phyloP scores from a whole-genome alignment of 1,140 invertebrate species.

The Triops cancriformis region DNA sequence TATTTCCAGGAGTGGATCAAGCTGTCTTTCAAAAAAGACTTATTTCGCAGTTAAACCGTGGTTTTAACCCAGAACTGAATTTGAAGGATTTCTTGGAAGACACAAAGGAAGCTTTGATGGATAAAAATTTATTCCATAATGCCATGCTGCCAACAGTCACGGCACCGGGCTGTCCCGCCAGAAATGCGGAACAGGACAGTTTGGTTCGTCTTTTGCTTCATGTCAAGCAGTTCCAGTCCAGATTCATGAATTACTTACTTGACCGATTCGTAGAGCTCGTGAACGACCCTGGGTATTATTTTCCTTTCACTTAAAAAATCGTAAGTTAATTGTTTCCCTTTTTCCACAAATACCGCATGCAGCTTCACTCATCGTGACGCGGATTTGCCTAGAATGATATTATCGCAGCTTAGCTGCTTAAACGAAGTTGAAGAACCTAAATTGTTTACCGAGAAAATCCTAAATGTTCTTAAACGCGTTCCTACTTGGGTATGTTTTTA shows the following conservation, averaged over 20 bases:
- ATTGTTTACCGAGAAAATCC: conserved; percentile 6
- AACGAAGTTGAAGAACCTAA: conserved; percentile 2
- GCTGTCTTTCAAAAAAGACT: neutral
- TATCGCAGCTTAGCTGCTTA: conserved; percentile 22
- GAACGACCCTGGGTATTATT: conserved; percentile 2
- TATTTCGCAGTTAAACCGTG: neutral
- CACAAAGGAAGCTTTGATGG: neutral
- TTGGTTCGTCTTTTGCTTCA: conserved; percentile 25
- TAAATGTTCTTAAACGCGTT: conserved; percentile 18
- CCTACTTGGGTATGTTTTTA: neutral
- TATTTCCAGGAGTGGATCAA: neutral
- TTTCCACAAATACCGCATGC: neutral
- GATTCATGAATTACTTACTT: conserved; percentile 12
- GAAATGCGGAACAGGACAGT: conserved; percentile 25
- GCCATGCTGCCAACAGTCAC: neutral
- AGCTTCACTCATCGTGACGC: neutral
- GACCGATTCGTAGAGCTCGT: conserved; percentile 16
- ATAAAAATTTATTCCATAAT: neutral
- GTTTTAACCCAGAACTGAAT: neutral
- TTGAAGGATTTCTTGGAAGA: conserved; percentile 10
- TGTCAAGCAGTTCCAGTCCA: conserved; percentile 19
- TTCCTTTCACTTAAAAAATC: neutral
- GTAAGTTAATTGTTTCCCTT: neutral
- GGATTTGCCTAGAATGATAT: conserved; percentile 24
- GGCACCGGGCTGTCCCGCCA: neutral